These are phyloP conservation scores for Hemicordylus capensis DNA, from an alignment of 2,113 vertebrate species.

Conservation along the genomic window DNA sequence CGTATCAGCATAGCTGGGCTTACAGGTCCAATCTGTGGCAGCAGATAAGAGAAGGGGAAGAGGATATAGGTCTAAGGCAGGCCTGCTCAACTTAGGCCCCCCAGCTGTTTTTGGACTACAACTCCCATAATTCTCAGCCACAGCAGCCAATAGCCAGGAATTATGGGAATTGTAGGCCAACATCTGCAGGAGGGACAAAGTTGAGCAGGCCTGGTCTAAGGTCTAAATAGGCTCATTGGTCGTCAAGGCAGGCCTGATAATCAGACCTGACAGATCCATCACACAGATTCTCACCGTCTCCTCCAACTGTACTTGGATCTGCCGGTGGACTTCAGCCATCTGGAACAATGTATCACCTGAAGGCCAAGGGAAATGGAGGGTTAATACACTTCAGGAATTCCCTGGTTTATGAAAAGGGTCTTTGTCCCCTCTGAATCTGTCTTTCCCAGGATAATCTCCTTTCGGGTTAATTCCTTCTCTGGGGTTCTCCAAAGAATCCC, in stretches of 20 bases:
- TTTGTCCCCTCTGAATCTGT: neutral
- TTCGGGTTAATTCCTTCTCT: constrained; percentile 11
- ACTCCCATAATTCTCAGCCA: no score
- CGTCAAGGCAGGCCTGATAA: neutral
- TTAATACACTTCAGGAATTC: constrained; percentile 3
- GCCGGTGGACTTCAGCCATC: constrained; percentile 88
- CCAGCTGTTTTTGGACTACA: no score
- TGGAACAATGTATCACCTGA: constrained; percentile 86
- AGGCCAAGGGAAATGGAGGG: neutral
- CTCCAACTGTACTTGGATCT: constrained; percentile 87
- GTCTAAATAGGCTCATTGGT: neutral
- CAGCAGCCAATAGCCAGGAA: no score
- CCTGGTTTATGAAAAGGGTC: neutral
- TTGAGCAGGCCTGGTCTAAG: no score
- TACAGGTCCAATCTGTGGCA: neutral
- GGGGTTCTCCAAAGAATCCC: neutral
- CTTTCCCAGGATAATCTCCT: constrained; percentile 24
- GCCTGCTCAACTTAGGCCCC: no score
- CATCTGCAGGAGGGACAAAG: no score
- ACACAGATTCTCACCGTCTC: constrained; percentile 78
- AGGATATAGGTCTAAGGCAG: neutral
- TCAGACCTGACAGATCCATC: no score
- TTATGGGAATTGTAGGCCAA: no score
- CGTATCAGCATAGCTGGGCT: neutral
- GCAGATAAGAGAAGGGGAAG: neutral